Evolutionary conservation across 2,113 vertebrate species (phyloP).

Genomic region (Acanthisitta chloris): DNA sequence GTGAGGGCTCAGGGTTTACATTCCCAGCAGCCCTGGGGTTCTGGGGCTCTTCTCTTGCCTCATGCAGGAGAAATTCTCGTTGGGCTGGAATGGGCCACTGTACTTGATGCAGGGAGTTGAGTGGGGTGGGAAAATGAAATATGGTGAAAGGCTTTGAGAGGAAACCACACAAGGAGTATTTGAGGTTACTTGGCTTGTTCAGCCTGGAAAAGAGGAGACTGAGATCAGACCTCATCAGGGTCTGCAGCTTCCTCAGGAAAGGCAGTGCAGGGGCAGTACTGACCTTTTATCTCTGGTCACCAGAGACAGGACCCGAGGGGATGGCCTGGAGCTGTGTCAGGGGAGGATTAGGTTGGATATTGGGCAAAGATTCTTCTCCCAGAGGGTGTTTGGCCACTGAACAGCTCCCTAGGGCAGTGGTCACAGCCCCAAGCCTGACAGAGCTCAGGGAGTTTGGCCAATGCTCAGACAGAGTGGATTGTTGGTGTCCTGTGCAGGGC

Average conservation of each 20-base stretch:
- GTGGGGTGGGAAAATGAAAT: neutral
- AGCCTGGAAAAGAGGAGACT: neutral
- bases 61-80: rapidly evolving
- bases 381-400: neutral
- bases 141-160: neutral
- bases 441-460: neutral
- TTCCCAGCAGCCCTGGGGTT: neutral
- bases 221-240: neutral
- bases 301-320: neutral
- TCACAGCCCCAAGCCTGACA: neutral
- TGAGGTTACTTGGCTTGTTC: neutral
- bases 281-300: neutral
- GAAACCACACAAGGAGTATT: rapidly evolving
- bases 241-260: neutral
- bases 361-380: neutral
- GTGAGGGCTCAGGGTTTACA: neutral
- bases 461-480: neutral
- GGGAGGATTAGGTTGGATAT: rapidly evolving
- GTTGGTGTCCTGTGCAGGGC: neutral
- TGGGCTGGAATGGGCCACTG: neutral
- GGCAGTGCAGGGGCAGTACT: neutral
- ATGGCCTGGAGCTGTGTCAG: rapidly evolving
- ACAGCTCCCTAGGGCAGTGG: neutral
- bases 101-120: rapidly evolving
- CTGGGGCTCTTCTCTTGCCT: neutral